Base-by-base conservation (phyloP, 1,140 invertebrate genomes). In the Lanistes nyassanus region DNA sequence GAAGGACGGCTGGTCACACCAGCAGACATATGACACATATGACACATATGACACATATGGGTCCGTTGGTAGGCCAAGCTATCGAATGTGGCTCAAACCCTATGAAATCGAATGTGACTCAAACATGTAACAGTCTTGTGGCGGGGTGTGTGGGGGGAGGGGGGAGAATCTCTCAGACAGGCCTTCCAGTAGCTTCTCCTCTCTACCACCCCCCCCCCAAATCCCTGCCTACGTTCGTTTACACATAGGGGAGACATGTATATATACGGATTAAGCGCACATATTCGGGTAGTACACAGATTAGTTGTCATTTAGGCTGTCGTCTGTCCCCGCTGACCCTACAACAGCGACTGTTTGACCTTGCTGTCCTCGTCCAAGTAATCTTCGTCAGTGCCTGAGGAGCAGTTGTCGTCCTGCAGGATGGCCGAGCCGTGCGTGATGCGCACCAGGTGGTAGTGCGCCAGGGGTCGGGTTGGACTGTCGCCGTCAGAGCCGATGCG, bases 301-400 rank as follows among this genome's bases (percentile, higher is more conserved):
- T n/a, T n/a, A n/a, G n/a, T n/a, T n/a, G n/a, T n/a, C n/a, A n/a
- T n/a, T n/a, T n/a, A n/a, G n/a, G n/a, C n/a, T n/a, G n/a, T n/a
- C 36, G 29, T 66, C n/a, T 37, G 21, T 23, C 34, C 26, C 47
- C 51, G 62, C 16, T 36, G 29, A 26, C 64, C 36, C 23, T 56
- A 75, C 75, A 79, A 64, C 55, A 79, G 37, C 21, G 75, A 79
- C 75, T 80, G 79, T 34, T 58, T 71, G 34, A 73, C 67, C 55
- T 74, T 80, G 51, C 29, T 53, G 11, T 80, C 79, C 5, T 73
- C 76, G 19, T 80, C 79, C 34, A 58, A 55, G 21, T 77, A 62
- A 42, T 80, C 79, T 3, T 76, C 79, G 51, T 74, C 72, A 1
- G 42, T 75, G 1, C 47, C 72, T 9, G 68, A 64, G 11, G 56